A percentile compares a stretch with the other conserved stretches of the same genome.
Evolutionary conservation across 1,140 invertebrate species (phyloP).

Genomic region (Lepidotrigona ventralis): DNA sequence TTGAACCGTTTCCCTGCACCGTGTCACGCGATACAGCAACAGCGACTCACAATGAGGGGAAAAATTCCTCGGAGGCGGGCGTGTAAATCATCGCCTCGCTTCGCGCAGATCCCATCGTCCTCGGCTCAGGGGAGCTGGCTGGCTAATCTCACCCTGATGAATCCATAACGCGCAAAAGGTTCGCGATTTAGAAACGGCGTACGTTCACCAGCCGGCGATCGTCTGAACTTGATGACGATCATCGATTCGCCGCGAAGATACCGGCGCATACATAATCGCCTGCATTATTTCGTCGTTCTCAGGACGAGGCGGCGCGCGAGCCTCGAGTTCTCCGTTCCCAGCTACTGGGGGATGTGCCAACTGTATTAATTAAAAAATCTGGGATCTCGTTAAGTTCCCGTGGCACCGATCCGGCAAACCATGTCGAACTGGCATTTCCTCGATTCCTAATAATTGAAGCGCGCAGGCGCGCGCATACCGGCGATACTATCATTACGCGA

Average conservation of each 20-base stretch:
- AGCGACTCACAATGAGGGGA: neutral
- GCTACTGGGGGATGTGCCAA: constrained; percentile 62
- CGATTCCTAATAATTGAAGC: constrained; percentile 50
- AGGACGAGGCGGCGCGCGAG: constrained; percentile 34
- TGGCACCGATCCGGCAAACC: constrained; percentile 63
- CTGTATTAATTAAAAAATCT: constrained; percentile 67
- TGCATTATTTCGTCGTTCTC: constrained; percentile 68
- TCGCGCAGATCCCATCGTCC: neutral
- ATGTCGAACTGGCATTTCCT: constrained; percentile 52
- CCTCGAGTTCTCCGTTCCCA: constrained; percentile 63
- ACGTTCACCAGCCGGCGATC: constrained; percentile 10
- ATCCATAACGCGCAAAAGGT: constrained; percentile 41
- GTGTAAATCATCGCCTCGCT: neutral
- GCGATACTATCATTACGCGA: neutral
- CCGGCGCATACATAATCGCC: constrained; percentile 51
- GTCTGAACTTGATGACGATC: constrained; percentile 56
- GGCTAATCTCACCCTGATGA: constrained; percentile 10
- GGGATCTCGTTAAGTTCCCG: constrained; percentile 66
- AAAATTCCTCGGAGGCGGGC: neutral
- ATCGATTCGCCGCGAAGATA: constrained; percentile 60
- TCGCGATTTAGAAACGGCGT: constrained; percentile 31
- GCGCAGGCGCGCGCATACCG: neutral
- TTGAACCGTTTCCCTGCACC: no score
- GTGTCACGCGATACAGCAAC: neutral
- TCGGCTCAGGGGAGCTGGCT: neutral